Conservation (phyloP, 1,140 invertebrate species). For the Cyclargus thomasi region DNA sequence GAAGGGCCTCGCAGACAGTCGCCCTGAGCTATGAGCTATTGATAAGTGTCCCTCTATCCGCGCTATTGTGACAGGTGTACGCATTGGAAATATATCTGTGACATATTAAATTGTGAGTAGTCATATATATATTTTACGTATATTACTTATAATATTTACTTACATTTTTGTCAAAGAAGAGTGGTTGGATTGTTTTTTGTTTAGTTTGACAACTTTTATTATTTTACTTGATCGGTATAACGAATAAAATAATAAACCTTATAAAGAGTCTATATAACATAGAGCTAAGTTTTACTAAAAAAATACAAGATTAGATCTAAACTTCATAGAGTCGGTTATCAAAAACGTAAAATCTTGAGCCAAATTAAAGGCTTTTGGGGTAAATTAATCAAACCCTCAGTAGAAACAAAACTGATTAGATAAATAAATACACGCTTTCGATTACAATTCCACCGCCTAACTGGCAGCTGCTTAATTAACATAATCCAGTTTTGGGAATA, state of each 20-base stretch:
- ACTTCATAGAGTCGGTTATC: not conserved
- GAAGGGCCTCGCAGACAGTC: constrained; percentile 10
- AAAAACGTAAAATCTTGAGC: constrained; percentile 29
- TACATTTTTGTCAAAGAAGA: no score
- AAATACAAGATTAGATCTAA: no score
- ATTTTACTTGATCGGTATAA: no score
- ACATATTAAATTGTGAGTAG: not conserved
- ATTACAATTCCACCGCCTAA: constrained; percentile 51
- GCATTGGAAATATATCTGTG: not conserved
- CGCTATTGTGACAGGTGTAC: not conserved
- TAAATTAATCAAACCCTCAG: not conserved
- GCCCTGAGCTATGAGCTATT: constrained; percentile 21
- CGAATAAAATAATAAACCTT: no score
- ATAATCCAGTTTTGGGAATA: constrained; percentile 61
- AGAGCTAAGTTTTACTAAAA: no score
- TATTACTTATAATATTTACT: not conserved
- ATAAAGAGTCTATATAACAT: no score
- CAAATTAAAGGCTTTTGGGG: not conserved
- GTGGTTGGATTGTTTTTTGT: no score
- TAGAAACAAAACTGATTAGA: constrained; percentile 53
- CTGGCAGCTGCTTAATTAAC: constrained; percentile 60
- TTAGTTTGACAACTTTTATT: no score
- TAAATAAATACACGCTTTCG: constrained; percentile 62
- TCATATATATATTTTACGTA: no score
- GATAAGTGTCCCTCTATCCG: constrained; percentile 25